Conservation (phyloP, 2,888 invertebrate genomes). For the Drosophila koepferae region DNA sequence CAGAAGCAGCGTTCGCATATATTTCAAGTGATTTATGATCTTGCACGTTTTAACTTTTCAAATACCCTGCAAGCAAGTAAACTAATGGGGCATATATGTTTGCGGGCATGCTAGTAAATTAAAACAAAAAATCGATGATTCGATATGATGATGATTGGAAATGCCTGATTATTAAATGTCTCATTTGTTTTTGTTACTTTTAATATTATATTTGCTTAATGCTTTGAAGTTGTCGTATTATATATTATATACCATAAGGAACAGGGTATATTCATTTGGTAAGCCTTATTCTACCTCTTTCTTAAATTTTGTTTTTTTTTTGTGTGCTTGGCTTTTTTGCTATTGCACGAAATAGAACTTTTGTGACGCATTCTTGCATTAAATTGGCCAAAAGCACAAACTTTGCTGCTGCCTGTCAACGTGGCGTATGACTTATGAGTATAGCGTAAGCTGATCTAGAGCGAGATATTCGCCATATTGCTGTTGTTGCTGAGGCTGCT, state of each 20-base stretch:
- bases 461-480: slow-evolving; percentile 15
- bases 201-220: too few species aligned
- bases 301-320: slow-evolving; percentile 8
- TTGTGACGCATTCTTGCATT: slow-evolving; percentile 62
- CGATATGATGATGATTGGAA: too few species aligned
- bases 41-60: slow-evolving; percentile 25
- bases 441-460: slow-evolving; percentile 24
- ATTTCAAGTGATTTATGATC: slow-evolving; percentile 69
- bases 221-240: too few species aligned
- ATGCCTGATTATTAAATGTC: too few species aligned
- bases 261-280: background rate
- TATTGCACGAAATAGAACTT: slow-evolving; percentile 37
- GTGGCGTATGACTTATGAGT: slow-evolving; percentile 53
- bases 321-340: slow-evolving; percentile 17
- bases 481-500: slow-evolving; percentile 2
- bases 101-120: background rate
- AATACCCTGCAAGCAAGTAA: slow-evolving; percentile 12
- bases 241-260: too few species aligned
- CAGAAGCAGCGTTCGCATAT: slow-evolving; percentile 46
- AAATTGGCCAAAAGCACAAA: slow-evolving; percentile 53
- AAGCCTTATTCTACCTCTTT: slow-evolving; percentile 3
- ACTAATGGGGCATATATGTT: background rate
- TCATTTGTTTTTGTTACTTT: too few species aligned
- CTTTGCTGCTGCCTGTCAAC: slow-evolving; percentile 46
- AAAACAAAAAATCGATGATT: too few species aligned